Base-by-base conservation (phyloP, 2,113 vertebrate species). In the Catharus bicknelli region DNA sequence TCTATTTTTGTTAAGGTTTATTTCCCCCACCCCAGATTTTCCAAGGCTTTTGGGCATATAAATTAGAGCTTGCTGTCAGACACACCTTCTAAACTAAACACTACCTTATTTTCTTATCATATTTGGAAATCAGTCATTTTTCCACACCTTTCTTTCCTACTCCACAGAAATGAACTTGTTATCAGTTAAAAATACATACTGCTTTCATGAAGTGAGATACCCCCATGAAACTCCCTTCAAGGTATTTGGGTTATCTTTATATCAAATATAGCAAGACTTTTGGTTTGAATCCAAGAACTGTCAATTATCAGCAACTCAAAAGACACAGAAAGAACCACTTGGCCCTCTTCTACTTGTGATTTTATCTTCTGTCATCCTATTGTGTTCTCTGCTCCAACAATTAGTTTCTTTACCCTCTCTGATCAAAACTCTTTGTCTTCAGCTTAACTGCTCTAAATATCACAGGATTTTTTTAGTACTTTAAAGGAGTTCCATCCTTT, bases 41-140 rank as follows among this genome's bases (percentile, higher is more conserved):
- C 29, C 26, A 73, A 62, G 40, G 20, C 16, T 58, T 94, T 81
- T 19, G 18, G 26, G 16, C 16, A 36, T 21, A 40, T 70, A 83
- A 90, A 89, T 87, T 75, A 55, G 77, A 79, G 48, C 48, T 85
- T 88, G 22, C 50, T 90, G 74, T 86, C 88, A 94, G 77, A 70
- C 76, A 83, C 75, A 64, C 23, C 55, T 94, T 83, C 38, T 76
- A 82, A 92, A 67, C 5, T 10, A 79, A 95, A 53, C 51, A 61
- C 17, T 57, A 18, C 4, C 10, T 85, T 87, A 53, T 83, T 83
- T 88, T 90, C 32, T 69, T 90, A 86, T 72, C 73, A 1, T 9
- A 34, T 68, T 74, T 81, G 45, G 61, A 86, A 93, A 90, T 78
- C 7, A 75, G 21, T 40, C 13, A 68, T 51, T 88, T 93, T 90